phyloP scores from a whole-genome alignment of 2,888 invertebrate genomes.

The Actias luna region DNA sequence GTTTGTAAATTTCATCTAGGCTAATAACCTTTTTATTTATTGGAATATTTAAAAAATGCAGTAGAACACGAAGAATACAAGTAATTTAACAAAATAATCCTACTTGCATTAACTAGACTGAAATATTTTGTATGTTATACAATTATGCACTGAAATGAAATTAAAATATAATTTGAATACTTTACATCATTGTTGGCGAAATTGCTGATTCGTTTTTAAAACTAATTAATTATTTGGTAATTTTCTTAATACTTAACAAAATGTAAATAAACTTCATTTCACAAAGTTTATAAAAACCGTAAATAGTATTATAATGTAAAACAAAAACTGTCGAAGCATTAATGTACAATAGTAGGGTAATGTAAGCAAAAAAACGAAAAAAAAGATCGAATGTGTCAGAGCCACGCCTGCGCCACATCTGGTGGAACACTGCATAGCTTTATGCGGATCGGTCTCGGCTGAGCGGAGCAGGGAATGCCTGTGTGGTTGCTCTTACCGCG shows the following conservation, averaged over 20 bases:
- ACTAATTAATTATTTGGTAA: too few relatives aligned
- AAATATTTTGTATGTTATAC: too few relatives aligned
- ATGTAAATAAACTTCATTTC: not conserved
- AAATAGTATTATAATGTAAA: not conserved
- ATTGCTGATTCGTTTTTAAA: too few relatives aligned
- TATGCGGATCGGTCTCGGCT: conserved; percentile 72
- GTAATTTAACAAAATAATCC: not conserved
- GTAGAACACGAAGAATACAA: not conserved
- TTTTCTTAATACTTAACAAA: too few relatives aligned
- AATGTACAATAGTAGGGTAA: conserved; percentile 29
- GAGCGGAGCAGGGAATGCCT: conserved; percentile 43
- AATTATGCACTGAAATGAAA: too few relatives aligned
- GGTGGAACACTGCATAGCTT: conserved; percentile 76
- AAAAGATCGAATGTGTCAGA: conserved; percentile 61
- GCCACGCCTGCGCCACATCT: conserved; percentile 79
- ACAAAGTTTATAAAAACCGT: not conserved
- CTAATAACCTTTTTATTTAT: not conserved
- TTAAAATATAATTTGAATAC: too few relatives aligned
- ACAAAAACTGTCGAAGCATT: conserved; percentile 30
- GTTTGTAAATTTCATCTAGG: not conserved
- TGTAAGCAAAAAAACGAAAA: conserved; percentile 51
- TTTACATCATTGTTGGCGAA: too few relatives aligned
- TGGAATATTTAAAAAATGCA: not conserved
- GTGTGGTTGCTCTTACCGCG: conserved; percentile 35
- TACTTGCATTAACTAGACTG: too few relatives aligned